Evolutionary conservation across 2,113 vertebrate species (phyloP).

Genomic region (Dasyprocta punctata): DNA sequence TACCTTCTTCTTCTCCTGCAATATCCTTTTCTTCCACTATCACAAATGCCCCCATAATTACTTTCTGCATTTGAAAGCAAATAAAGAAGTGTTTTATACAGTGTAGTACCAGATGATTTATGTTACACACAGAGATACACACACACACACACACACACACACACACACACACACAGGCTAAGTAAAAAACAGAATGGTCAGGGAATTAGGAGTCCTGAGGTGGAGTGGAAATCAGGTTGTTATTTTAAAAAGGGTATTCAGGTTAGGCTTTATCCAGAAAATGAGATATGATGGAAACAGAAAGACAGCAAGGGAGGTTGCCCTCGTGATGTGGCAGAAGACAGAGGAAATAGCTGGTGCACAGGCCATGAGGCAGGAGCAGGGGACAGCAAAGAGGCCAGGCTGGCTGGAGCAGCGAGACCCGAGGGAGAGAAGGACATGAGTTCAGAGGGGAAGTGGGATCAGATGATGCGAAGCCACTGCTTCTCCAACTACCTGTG

Average conservation of each 20-base stretch:
- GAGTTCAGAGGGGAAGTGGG: not conserved
- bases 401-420: not conserved
- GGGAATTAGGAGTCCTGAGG: not conserved
- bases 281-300: not conserved
- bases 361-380: not conserved
- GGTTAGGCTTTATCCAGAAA: not conserved
- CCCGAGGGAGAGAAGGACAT: accelerated
- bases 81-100: not conserved
- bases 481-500: not conserved
- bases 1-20: not conserved
- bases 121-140: not conserved
- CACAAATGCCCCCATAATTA: not conserved
- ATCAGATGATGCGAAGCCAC: not conserved
- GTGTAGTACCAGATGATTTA: not conserved
- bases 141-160: not conserved
- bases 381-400: not conserved
- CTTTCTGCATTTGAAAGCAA: not conserved
- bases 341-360: not conserved
- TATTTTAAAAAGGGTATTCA: not conserved
- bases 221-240: not conserved
- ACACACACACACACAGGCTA: not conserved
- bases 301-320: not conserved
- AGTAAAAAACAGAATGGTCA: not conserved
- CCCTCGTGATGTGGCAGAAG: not conserved
- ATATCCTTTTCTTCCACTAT: not conserved